Evolutionary conservation across 37 sponge, comb jelly and placozoan species (phyloP), one percentile per base, ranked within the genome.

Genomic region (Mnemiopsis leidyi): DNA sequence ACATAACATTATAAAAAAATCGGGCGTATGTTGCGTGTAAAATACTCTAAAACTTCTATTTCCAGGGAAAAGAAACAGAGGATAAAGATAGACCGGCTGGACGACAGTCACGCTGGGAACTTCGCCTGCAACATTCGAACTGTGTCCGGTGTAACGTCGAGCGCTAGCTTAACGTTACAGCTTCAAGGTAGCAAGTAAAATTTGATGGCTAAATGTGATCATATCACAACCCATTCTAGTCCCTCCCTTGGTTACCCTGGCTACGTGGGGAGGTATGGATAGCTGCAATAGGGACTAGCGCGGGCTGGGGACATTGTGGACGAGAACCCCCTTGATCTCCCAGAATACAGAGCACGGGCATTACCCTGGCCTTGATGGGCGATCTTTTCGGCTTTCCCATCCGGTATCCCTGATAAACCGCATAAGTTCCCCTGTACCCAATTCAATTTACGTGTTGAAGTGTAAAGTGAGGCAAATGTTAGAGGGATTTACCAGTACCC

Each of bases 141-240:
- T 23, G 48, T 32, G 9, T 5, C 0, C 39, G 48, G 30, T 38
- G 26, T 23, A 18, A 38, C 48, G 5, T 39, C 90, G 48, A 85
- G 28, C 25, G 90, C 90, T n/a, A 18, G 16, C 90, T 1, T 85
- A 0, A 33, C 48, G 29, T 37, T 85, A 23, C 24, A 85, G 48
- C 48, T 85, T 28, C 90, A 85, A 85, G 90, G 90, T 85, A 85
- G 90, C 40, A 85, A 85, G 90, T 85, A 85, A 13, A 40, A 40
- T 40, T 40, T 85, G 61, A 40, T 38, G 90, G 90, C 90, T 85
- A 85, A 85, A 85, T 85, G 90, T 40, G 90, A 85, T 85, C 90
- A 85, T 85, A 85, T 85, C 90, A 85, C 90, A n/a, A 25, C 61
- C 39, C 61, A 23, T 28, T 33, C 30, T 26, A 16, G 29, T n/a